Base-by-base conservation (phyloP, 1,140 invertebrate genomes). In the Anoplophora glabripennis region DNA sequence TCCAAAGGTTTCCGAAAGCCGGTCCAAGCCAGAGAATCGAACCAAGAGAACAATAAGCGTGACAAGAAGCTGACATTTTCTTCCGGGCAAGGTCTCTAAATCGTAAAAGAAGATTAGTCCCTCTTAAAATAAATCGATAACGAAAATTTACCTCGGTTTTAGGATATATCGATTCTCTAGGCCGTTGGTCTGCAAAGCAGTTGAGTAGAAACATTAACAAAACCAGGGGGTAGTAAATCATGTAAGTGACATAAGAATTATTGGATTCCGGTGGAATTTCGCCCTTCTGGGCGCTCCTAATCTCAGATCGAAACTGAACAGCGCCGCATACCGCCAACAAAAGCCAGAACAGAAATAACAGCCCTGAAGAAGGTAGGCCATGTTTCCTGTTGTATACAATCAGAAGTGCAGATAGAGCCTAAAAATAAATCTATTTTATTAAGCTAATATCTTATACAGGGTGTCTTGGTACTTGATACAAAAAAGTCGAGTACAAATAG, bases 41-140 rank as follows among this genome's bases (percentile, higher is more conserved):
- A 96, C 96, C 96, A 99, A 52, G 87, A 84, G 75, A 96, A 99
- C 0, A 90, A 83, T 3, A 99, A 76, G 51, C 86, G 84, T 15
- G 93, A 95, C n/a, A 94, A 82, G 75, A 96, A 98, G 15, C 94
- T 94, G 37, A 92, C 83, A 53, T 79, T 76, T 49, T 83, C 79
- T 75, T 98, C 94, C 46, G 96, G 96, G 77, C 92, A 96, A 69
- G 88, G 87, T 65, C 86, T 89, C 84, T 95, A 58, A 53, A 57
- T 67, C 21, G 45, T 48, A 48, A 40, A 15, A 47, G 28, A 40
- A 37, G 3, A 54, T 15, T 45, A 12, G 7, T 0, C 17, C 7
- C 21, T 4, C 18, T 48, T 10, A n/a, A n/a, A n/a, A n/a, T 11
- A 40, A 7, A 10, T 28, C 21, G 2, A 28, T 28, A 28, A 28